Percentiles rank a stretch among this genome's conserved stretches.
phyloP scores from a whole-genome alignment of 2,113 vertebrate species.

The Grammomys dolichurus region DNA sequence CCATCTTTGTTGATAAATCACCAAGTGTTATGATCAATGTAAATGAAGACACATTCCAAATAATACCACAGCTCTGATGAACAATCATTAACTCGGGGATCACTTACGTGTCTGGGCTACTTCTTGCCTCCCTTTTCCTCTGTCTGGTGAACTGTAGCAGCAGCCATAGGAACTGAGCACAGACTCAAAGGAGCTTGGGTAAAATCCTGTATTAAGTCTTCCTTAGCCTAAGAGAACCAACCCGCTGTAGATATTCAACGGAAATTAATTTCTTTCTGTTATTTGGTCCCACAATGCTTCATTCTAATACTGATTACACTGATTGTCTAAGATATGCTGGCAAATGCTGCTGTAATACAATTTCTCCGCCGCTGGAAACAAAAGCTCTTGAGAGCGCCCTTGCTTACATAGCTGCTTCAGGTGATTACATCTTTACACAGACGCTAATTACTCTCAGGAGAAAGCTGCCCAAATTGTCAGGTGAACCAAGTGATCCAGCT shows the following conservation, averaged over 20 bases:
- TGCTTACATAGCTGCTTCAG: conserved; percentile 75
- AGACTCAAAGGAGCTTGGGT: conserved; percentile 18
- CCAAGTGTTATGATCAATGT: neutral
- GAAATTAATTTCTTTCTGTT: conserved; percentile 72
- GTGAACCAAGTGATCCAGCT: conserved; percentile 47
- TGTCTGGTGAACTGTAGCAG: neutral
- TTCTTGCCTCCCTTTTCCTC: neutral
- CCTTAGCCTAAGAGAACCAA: conserved; percentile 39
- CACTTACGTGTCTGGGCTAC: neutral
- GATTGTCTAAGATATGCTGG: conserved; percentile 55
- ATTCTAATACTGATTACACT: conserved; percentile 70
- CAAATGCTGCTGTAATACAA: conserved; percentile 67
- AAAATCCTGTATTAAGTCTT: conserved; percentile 39
- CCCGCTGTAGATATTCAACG: conserved; percentile 63
- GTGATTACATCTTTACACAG: conserved; percentile 78
- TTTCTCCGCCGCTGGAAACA: conserved; percentile 69
- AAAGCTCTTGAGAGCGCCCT: conserved; percentile 70
- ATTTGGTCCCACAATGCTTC: conserved; percentile 65
- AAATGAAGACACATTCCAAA: conserved; percentile 60
- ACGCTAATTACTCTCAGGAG: conserved; percentile 77
- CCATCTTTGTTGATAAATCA: neutral
- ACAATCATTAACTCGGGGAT: neutral
- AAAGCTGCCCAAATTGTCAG: conserved; percentile 57
- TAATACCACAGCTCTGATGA: neutral
- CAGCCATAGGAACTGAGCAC: neutral